Conservation (phyloP, 2,797 vertebrate genomes). For the Rallus crepitans region DNA sequence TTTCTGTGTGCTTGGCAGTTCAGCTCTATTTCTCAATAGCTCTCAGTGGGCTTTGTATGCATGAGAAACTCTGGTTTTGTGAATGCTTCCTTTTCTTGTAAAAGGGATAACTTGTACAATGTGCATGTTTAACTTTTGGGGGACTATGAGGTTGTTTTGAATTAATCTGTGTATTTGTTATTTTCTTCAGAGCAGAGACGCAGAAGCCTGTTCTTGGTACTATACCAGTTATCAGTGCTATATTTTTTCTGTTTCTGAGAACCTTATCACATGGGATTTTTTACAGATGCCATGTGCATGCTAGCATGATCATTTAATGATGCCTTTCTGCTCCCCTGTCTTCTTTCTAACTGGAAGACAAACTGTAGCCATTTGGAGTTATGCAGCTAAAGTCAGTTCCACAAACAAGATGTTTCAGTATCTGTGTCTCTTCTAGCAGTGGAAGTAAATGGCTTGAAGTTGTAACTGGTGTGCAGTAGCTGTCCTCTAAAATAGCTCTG, state of each 20-base stretch:
- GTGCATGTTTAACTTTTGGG: background rate
- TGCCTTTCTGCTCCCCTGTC: background rate
- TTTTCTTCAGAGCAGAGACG: background rate
- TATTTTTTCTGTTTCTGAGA: background rate
- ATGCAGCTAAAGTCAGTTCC: constrained; percentile 57
- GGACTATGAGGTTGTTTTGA: background rate
- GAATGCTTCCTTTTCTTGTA: background rate
- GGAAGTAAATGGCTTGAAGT: constrained; percentile 72
- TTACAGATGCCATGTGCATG: background rate
- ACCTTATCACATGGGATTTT: background rate
- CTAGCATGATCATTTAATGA: background rate
- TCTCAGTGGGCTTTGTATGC: background rate
- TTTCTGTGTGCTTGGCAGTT: background rate
- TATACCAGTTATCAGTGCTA: background rate
- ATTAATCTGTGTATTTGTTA: background rate
- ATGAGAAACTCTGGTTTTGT: background rate
- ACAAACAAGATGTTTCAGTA: background rate
- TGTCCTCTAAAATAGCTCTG: constrained; percentile 46
- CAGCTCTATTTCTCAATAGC: background rate
- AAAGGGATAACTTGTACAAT: background rate
- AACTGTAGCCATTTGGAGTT: background rate
- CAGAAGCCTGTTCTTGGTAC: background rate
- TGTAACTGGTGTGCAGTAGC: constrained; percentile 21
- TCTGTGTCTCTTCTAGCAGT: constrained; percentile 43
- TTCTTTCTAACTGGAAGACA: constrained; percentile 9